phyloP scores from a whole-genome alignment of 2,113 vertebrate species.

The Barbus barbus region DNA sequence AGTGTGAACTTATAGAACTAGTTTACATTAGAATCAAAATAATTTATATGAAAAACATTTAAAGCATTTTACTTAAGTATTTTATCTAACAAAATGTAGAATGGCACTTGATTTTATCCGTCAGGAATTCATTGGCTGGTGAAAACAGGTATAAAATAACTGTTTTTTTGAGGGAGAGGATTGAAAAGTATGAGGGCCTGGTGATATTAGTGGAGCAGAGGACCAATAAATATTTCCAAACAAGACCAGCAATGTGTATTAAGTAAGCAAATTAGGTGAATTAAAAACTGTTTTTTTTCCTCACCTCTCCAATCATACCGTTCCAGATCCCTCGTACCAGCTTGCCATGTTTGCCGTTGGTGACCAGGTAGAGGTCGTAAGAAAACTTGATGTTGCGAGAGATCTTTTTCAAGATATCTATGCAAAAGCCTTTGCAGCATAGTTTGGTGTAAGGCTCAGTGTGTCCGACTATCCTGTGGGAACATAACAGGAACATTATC shows the following conservation, averaged over 20 bases:
- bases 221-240: background rate
- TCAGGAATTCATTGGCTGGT: background rate
- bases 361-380: conserved; percentile 96
- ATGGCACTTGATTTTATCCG: background rate
- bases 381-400: conserved; percentile 93
- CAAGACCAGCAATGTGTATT: background rate
- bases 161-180: too few species aligned
- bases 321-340: conserved; percentile 95
- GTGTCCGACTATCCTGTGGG: conserved; percentile 73
- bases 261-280: background rate
- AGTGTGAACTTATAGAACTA: background rate
- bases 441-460: conserved; percentile 92
- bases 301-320: conserved; percentile 98
- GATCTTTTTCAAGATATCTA: conserved; percentile 96
- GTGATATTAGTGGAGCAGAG: background rate
- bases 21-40: background rate
- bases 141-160: too few species aligned
- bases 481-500: background rate
- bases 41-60: background rate
- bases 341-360: conserved; percentile 97
- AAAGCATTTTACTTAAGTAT: background rate
- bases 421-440: conserved; percentile 98
- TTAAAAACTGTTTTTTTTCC: background rate
- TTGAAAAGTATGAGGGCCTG: background rate
- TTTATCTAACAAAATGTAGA: background rate